Conservation (phyloP, 92 coral and sea anemone genomes). For the Palythoa grandis region DNA sequence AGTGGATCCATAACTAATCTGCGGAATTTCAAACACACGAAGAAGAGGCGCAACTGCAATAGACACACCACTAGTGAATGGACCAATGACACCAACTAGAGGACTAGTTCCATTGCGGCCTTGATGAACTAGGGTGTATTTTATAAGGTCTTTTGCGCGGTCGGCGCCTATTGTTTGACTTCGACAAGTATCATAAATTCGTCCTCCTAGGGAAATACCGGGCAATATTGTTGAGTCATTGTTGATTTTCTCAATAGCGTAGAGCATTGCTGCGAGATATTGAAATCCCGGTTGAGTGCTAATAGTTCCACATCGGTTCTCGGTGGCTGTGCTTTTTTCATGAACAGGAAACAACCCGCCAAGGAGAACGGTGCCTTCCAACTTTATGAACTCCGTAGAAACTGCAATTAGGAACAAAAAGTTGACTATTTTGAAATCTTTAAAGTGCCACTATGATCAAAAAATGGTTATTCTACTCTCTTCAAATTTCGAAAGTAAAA, state of each 20-base stretch:
- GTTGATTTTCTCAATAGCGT: slow-evolving; percentile 87
- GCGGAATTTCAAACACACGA: slow-evolving; percentile 93
- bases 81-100: slow-evolving; percentile 86
- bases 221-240: slow-evolving; percentile 78
- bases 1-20: slow-evolving; percentile 93
- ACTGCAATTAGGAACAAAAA: not conserved
- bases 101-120: slow-evolving; percentile 39
- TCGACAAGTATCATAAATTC: slow-evolving; percentile 95
- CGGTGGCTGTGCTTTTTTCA: slow-evolving; percentile 66
- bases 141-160: slow-evolving; percentile 87
- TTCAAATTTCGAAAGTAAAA: too few relatives aligned
- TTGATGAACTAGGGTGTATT: slow-evolving; percentile 63
- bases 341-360: slow-evolving; percentile 94
- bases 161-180: slow-evolving; percentile 97
- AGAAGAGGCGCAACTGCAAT: slow-evolving; percentile 92
- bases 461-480: too few relatives aligned
- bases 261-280: slow-evolving; percentile 90
- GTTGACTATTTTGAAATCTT: too few relatives aligned
- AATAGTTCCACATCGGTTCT: slow-evolving; percentile 83
- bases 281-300: slow-evolving; percentile 91
- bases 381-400: not conserved
- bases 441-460: too few relatives aligned
- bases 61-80: slow-evolving; percentile 88
- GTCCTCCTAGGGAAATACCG: slow-evolving; percentile 80
- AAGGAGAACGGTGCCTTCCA: slow-evolving; percentile 77